These are phyloP conservation scores for Apodemia hepburni DNA, from an alignment of 2,888 invertebrate genomes.

Conservation along the genomic window DNA sequence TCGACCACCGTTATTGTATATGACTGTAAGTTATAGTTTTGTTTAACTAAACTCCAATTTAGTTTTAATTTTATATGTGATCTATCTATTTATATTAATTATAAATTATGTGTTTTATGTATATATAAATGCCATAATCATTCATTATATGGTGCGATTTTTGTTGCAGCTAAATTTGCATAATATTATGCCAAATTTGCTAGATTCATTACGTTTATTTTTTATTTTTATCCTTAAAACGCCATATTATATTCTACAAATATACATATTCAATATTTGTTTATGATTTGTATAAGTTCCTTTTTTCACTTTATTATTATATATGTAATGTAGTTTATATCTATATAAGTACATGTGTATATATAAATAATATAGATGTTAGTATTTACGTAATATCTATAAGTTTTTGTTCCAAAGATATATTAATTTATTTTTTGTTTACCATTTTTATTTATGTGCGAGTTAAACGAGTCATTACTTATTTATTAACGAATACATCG, in stretches of 20 bases:
- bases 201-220: too few species aligned
- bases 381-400: slow-evolving; percentile 46
- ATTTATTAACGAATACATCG: slow-evolving; percentile 47
- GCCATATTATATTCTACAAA: too few species aligned
- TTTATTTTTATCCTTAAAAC: not conserved
- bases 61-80: slow-evolving; percentile 19
- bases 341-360: slow-evolving; percentile 25
- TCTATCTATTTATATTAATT: slow-evolving; percentile 27
- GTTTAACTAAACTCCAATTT: slow-evolving; percentile 34
- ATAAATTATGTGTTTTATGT: slow-evolving; percentile 25
- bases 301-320: slow-evolving; percentile 25
- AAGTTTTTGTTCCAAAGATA: slow-evolving; percentile 69
- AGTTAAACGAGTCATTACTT: slow-evolving; percentile 55
- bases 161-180: too few species aligned
- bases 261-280: slow-evolving; percentile 35
- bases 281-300: slow-evolving; percentile 29
- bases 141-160: not conserved
- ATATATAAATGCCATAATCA: not conserved
- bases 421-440: slow-evolving; percentile 40
- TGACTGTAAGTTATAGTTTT: slow-evolving; percentile 35
- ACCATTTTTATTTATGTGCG: slow-evolving; percentile 41
- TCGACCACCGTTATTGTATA: slow-evolving; percentile 47
- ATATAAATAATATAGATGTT: slow-evolving; percentile 29
- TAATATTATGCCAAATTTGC: too few species aligned
- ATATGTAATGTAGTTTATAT: slow-evolving; percentile 21